Percentiles rank a stretch among this genome's conserved stretches.
These are phyloP conservation scores for Ataeniobius toweri DNA, from an alignment of 2,797 vertebrate genomes.

Conservation along the genomic window DNA sequence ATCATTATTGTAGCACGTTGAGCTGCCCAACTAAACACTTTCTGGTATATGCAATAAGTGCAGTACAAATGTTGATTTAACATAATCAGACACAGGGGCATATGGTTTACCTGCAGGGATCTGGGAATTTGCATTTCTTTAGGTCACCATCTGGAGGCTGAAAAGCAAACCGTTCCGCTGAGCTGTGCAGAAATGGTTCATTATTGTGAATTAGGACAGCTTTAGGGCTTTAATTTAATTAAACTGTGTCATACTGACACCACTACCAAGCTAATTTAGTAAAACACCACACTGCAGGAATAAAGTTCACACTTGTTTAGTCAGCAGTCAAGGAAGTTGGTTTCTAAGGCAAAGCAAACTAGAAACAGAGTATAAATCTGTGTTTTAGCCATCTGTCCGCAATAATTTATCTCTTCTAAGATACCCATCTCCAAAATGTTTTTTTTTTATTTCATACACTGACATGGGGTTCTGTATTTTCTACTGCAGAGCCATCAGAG, in stretches of 20 bases:
- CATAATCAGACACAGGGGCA: not conserved
- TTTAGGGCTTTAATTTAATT: not conserved
- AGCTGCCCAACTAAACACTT: not conserved
- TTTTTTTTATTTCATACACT: not conserved
- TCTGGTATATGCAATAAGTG: not conserved
- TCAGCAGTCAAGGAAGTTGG: not conserved
- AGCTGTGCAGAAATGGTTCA: not conserved
- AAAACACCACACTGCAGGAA: not conserved
- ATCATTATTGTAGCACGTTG: not conserved
- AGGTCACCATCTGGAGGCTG: not conserved
- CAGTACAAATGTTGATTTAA: not conserved
- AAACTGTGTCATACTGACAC: not conserved
- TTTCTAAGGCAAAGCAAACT: not conserved
- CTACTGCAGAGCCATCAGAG: not conserved
- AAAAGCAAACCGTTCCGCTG: not conserved
- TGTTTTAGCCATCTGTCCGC: not conserved
- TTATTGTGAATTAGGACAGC: not conserved
- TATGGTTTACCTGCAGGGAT: constrained; percentile 16
- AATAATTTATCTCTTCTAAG: not conserved
- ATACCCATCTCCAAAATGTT: not conserved
- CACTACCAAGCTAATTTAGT: not conserved
- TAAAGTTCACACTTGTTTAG: not conserved
- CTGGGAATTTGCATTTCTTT: not conserved
- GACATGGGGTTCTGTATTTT: not conserved
- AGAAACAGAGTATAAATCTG: not conserved